Percentiles rank a stretch among this genome's conserved stretches.
Evolutionary conservation across 2,797 vertebrate genomes (phyloP).

Genomic region (Delichon dasypus): DNA sequence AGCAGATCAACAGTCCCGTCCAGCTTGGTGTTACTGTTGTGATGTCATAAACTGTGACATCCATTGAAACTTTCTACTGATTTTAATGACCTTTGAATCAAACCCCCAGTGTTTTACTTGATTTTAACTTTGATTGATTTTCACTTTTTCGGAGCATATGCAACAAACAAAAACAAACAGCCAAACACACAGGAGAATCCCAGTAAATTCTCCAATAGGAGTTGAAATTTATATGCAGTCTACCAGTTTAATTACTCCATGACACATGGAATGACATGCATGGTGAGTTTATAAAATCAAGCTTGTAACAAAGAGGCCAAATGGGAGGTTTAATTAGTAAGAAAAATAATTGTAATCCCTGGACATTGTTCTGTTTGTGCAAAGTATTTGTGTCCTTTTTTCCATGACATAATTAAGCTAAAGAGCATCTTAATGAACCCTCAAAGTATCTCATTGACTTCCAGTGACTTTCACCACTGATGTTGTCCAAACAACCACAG

Average conservation of each 20-base stretch:
- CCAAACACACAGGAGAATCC: neutral
- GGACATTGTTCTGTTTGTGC: neutral
- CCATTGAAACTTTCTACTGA: neutral
- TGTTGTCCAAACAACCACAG: neutral
- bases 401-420: neutral
- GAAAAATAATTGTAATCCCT: neutral
- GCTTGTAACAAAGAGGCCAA: neutral
- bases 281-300: slow-evolving; percentile 9
- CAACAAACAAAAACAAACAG: neutral
- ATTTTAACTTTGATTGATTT: neutral
- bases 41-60: neutral
- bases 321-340: slow-evolving; percentile 22
- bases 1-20: neutral
- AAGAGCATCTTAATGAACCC: neutral
- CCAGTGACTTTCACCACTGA: neutral
- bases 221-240: neutral
- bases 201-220: neutral
- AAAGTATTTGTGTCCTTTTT: slow-evolving; percentile 11
- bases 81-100: neutral
- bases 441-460: neutral
- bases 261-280: neutral
- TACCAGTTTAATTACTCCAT: neutral
- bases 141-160: neutral
- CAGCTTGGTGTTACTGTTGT: neutral
- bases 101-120: neutral